A percentile compares a stretch with the other conserved stretches of the same genome.
Conservation (phyloP, 2,113 vertebrate species). For the Lagopus leucura region DNA sequence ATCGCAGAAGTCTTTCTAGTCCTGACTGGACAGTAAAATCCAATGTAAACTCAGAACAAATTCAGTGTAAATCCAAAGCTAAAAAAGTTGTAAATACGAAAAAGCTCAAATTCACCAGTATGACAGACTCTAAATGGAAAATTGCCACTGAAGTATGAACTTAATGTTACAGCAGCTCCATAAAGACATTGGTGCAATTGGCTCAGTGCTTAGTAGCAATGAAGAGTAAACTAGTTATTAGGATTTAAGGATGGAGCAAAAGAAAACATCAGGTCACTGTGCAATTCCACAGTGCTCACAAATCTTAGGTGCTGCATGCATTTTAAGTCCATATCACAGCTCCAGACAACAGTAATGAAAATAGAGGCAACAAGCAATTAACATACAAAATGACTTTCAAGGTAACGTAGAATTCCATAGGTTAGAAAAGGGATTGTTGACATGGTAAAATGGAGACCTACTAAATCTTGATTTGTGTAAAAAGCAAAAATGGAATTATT, state of each 20-base stretch:
- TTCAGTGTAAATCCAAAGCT: neutral
- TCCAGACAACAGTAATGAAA: neutral
- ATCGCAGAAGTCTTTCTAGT: neutral
- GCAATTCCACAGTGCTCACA: neutral
- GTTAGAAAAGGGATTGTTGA: neutral
- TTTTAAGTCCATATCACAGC: neutral
- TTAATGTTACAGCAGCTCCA: neutral
- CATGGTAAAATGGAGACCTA: neutral
- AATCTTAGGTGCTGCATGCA: neutral
- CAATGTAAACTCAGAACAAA: neutral
- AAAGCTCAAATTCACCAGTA: neutral
- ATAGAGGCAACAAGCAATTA: neutral
- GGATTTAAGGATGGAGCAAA: neutral
- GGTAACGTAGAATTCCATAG: neutral
- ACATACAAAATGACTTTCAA: neutral
- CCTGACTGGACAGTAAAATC: neutral
- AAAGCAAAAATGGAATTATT: neutral
- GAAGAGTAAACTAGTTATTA: neutral
- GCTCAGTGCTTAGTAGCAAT: neutral
- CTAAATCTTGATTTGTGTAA: neutral
- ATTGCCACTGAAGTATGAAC: neutral
- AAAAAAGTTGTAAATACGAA: neutral
- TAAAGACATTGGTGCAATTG: neutral
- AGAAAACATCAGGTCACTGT: neutral
- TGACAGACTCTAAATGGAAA: neutral